A percentile compares a stretch with the other conserved stretches of the same genome.
Evolutionary conservation across 1,140 invertebrate species (phyloP).

Genomic region (Oedothorax gibbosus): DNA sequence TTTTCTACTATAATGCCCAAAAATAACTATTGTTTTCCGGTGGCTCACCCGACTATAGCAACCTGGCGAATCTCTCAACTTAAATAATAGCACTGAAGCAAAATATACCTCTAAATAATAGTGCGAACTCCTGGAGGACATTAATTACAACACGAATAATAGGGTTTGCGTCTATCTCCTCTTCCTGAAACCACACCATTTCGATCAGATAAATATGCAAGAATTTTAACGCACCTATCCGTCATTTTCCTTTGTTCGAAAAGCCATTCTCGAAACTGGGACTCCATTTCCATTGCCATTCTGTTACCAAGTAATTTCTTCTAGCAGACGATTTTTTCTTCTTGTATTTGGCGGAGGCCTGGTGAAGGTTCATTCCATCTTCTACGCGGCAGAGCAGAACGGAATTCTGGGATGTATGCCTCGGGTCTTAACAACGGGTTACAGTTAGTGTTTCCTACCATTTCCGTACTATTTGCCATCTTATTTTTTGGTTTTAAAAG

Average conservation of each 20-base stretch:
- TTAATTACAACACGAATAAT: too few species aligned
- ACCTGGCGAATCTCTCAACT: too few species aligned
- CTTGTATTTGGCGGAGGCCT: not conserved
- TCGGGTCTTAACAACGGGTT: conserved; percentile 30
- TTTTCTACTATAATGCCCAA: too few species aligned
- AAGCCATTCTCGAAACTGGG: not conserved
- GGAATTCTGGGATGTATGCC: conserved; percentile 5
- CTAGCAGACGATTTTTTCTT: not conserved
- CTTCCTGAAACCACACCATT: too few species aligned
- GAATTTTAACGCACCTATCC: too few species aligned
- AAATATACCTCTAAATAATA: too few species aligned
- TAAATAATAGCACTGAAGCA: too few species aligned
- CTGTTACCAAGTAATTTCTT: conserved; percentile 1
- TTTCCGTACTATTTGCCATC: conserved; percentile 51
- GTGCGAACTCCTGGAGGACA: too few species aligned
- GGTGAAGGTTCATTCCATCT: conserved; percentile 13
- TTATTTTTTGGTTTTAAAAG: not conserved
- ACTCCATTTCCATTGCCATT: conserved; percentile 7
- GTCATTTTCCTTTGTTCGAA: not conserved
- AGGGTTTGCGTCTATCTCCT: too few species aligned
- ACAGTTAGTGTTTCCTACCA: conserved; percentile 32
- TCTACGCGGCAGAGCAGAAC: conserved; percentile 35
- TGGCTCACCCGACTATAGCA: too few species aligned
- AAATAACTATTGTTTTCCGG: too few species aligned
- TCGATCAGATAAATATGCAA: too few species aligned